Evolutionary conservation across 2,888 invertebrate species (phyloP), one percentile per base, ranked within the genome.

Genomic region (Lepeophtheirus nordmannii): DNA sequence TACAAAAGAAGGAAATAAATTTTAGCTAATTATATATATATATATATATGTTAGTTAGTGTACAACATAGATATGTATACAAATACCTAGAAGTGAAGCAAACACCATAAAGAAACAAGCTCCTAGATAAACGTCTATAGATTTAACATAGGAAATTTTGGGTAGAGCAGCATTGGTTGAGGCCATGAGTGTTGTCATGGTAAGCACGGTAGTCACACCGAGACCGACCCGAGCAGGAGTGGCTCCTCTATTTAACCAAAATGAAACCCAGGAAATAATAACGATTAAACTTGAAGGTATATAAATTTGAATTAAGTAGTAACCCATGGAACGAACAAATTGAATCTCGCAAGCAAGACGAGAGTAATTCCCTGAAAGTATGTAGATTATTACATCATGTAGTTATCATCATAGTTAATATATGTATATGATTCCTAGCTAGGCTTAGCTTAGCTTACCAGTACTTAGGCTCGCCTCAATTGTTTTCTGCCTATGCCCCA

Each of bases 31-130:
- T n/a, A n/a, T n/a, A n/a, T n/a, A n/a, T n/a, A n/a, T n/a, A n/a
- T n/a, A n/a, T n/a, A n/a, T n/a, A n/a, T n/a, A n/a, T n/a, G n/a
- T n/a, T n/a, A n/a, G n/a, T n/a, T n/a, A n/a, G n/a, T n/a, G n/a
- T n/a, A n/a, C n/a, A n/a, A n/a, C n/a, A n/a, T n/a, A n/a, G n/a
- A n/a, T n/a, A 30, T 30, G 30, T 30, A 30, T 30, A 30, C 7
- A 30, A 5, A 7, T 83, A 89, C 90, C 91, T 80, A 96, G 80
- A 76, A 96, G 82, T 78, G 92, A 92, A 73, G 93, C 93, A 82
- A 94, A 94, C 76, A 94, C 94, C 93, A 94, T 94, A 77, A 94
- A 90, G 87, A 94, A 94, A 81, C 92, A 93, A 74, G 92, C 93
- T 74, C 92, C 92, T 79, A 93, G 81, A 80, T 92, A 94, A 73